Base-by-base conservation (phyloP, 2,888 invertebrate genomes). In the Clitarchus hookeri region DNA sequence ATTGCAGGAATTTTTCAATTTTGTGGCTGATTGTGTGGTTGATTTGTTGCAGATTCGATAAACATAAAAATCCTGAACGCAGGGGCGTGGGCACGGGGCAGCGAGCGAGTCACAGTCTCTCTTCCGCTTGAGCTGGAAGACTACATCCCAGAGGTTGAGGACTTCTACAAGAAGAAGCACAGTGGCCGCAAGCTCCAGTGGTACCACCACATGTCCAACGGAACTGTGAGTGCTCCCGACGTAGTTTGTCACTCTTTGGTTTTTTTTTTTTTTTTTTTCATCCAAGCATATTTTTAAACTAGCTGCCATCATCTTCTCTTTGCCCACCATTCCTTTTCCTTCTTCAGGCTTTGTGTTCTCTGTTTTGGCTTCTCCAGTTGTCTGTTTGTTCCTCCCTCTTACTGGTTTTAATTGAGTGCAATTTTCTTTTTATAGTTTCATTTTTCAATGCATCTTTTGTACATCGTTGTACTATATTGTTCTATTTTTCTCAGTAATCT, bases 141-240 rank as follows among this genome's bases (percentile, higher is more conserved):
- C 91, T 98, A 98, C 91, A 98, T 99, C 90, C 99, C 99, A 1
- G 99, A 99, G 92, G 97, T 99, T 44, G 99, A 99, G 92, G 98
- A 99, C 88, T 99, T 99, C 93, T 99, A 99, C 91, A 96, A 97
- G 91, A 97, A 96, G 90, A 98, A 99, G 92, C 99, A 99, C 93
- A 98, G 97, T 89, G 99, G 99, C 13, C 94, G 99, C 86, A 99
- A 99, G 91, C 93, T 99, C 87, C 98, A 98, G 92, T 99, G 99
- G 99, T 93, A 99, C 92, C 99, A 99, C 92, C 98, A 99, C 90
- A 99, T 99, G 99, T 98, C 99, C 88, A 99, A 99, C 92, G 99
- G 99, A 89, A 98, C 98, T 87, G 95, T 95, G 90, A 91, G 91
- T 65, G 65, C 53, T 53, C 53, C 53, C 19, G 13, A 19, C 53